Evolutionary conservation across 1,140 invertebrate genomes (phyloP), one percentile per base, ranked within the genome.

Genomic region (Leptoteleia sp.): DNA sequence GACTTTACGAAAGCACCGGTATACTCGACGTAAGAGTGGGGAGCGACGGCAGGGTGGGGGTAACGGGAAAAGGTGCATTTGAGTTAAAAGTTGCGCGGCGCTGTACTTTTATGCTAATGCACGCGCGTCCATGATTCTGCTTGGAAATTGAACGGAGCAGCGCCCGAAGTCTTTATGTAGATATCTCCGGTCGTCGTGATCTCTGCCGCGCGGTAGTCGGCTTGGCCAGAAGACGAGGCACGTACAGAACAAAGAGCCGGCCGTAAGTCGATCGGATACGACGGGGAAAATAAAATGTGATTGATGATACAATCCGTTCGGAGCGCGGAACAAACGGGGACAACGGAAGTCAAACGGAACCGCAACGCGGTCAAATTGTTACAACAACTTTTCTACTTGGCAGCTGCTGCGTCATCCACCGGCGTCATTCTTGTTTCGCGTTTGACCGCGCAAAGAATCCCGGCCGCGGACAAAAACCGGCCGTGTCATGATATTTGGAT

Each of bases 261-360:
- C 50, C 54, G 62, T 76, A n/a, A n/a, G n/a, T 61, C 62, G 52
- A 64, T 64, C 9, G 19, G 33, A 57, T 57, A 2, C 42, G 55
- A 67, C 35, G 62, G n/a, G n/a, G 22, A 76, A 70, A 76, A 76
- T 70, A 38, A 76, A 55, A 43, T 62, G 73, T 76, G 73, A 70
- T 76, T 64, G 64, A 70, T 68, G 64, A 64, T 57, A 57, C 48
- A 64, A 70, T 76, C 64, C 62, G 55, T 76, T 62, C 43, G 33
- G 1, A 16, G 48, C 37, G 45, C 15, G 33, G 22, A 27, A 27
- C 54, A 43, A 64, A 64, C 29, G 37, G 48, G 57, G 31, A 38
- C 47, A 61, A 73, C 73, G 19, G 48, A 48, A 67, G 57, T 70
- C 73, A 65, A 65, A 43, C 52, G 17, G 31, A 22, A 12, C 62